Conservation (phyloP, 2,113 vertebrate genomes). For the Eptesicus fuscus region DNA sequence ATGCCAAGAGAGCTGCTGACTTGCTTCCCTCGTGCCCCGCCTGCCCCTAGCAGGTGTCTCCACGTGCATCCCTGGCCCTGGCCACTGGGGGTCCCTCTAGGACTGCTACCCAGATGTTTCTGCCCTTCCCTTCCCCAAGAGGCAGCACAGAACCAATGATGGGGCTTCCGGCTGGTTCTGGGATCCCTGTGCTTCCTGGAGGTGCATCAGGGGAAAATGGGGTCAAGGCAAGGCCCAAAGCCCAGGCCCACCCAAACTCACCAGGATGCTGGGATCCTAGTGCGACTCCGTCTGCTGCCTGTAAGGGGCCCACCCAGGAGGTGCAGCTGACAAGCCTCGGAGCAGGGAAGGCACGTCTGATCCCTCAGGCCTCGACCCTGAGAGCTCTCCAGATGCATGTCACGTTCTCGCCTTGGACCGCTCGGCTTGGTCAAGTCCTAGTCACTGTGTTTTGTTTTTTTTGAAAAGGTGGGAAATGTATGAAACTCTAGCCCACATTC, state of each 20-base stretch:
- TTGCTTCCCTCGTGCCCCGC: accelerated
- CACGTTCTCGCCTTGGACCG: not conserved
- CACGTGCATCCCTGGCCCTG: not conserved
- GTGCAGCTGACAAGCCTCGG: not conserved
- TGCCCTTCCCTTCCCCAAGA: not conserved
- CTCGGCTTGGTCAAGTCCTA: not conserved
- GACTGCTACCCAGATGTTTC: not conserved
- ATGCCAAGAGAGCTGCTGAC: not conserved
- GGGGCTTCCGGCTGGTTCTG: not conserved
- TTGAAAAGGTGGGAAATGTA: not conserved
- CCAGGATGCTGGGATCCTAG: not conserved
- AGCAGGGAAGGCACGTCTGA: accelerated
- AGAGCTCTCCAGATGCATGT: not conserved
- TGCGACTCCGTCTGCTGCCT: no score
- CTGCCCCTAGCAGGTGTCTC: accelerated
- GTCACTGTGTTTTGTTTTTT: not conserved
- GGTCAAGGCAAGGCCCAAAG: not conserved
- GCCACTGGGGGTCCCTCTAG: not conserved
- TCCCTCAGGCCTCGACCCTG: not conserved
- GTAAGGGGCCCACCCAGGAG: accelerated
- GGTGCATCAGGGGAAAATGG: not conserved
- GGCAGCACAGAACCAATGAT: not conserved
- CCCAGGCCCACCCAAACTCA: not conserved
- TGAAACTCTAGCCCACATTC: not conserved
- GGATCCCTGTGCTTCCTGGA: not conserved